phyloP scores from a whole-genome alignment of 2,113 vertebrate species.

The Baryphthengus martii region DNA sequence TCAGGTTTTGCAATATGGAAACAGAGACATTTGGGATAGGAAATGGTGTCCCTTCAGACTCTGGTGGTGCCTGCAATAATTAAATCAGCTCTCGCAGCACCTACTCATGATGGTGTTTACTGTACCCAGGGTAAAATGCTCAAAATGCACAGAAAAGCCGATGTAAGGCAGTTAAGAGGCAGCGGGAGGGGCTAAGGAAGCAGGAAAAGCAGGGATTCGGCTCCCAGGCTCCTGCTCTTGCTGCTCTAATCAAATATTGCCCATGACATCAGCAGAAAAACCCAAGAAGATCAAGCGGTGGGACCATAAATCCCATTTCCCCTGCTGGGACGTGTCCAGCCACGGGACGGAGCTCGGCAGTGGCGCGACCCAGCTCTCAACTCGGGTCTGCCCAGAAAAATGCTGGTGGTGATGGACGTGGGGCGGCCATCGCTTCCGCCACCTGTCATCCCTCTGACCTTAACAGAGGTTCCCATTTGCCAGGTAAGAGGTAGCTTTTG shows the following conservation, averaged over 20 bases:
- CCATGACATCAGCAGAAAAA: not conserved
- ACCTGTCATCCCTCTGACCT: not conserved
- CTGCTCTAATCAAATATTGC: not conserved
- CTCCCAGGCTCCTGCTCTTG: not conserved
- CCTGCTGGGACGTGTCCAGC: not conserved
- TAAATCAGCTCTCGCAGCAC: not conserved
- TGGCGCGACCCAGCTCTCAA: not conserved
- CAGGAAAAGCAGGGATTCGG: not conserved
- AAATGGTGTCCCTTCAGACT: not conserved
- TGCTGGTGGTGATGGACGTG: not conserved
- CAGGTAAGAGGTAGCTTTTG: not conserved
- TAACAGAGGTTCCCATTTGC: not conserved
- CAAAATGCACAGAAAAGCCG: not conserved
- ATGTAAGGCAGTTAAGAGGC: fast-evolving
- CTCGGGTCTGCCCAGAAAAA: not conserved
- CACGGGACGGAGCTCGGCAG: not conserved
- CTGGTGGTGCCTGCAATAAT: not conserved
- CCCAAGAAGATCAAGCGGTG: not conserved
- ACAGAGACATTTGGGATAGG: not conserved
- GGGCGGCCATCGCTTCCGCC: not conserved
- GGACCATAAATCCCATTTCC: not conserved
- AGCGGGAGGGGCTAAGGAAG: not conserved
- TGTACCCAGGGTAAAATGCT: not conserved
- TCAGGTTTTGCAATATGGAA: not conserved
- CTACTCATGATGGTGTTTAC: fast-evolving